phyloP scores from a whole-genome alignment of 2,113 vertebrate species.

The Passer montanus region DNA sequence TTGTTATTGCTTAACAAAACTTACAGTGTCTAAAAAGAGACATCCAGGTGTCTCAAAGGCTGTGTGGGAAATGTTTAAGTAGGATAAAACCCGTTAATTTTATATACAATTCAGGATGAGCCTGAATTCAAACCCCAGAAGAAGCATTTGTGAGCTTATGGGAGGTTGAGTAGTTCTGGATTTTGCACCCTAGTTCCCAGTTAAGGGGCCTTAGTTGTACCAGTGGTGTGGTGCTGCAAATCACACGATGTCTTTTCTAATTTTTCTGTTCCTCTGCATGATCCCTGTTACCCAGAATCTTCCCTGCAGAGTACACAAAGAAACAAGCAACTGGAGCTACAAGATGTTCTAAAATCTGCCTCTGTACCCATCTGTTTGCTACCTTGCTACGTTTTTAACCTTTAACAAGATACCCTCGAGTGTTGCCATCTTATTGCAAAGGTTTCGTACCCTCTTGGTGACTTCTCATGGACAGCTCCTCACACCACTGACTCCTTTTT shows the following conservation, averaged over 20 bases:
- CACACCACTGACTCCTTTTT: no score
- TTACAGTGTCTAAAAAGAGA: neutral
- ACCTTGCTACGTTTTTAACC: neutral
- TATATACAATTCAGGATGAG: neutral
- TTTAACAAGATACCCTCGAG: neutral
- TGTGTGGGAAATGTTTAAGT: neutral
- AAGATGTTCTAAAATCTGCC: neutral
- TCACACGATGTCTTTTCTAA: fast-evolving
- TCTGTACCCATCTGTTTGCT: neutral
- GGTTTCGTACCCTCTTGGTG: neutral
- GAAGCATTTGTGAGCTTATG: neutral
- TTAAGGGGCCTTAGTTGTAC: neutral
- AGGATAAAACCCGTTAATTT: neutral
- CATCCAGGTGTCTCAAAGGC: neutral
- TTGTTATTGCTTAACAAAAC: neutral
- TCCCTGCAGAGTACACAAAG: neutral
- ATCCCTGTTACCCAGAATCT: neutral
- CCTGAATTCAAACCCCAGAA: neutral
- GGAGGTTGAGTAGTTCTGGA: neutral
- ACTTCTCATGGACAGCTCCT: no score
- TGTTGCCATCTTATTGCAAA: no score
- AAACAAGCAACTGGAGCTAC: fast-evolving
- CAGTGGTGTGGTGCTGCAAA: neutral
- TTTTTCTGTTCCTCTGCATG: neutral
- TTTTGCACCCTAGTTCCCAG: neutral